These are phyloP conservation scores for Nothocercus nigrocapillus DNA, from an alignment of 2,113 vertebrate genomes.

Conservation along the genomic window DNA sequence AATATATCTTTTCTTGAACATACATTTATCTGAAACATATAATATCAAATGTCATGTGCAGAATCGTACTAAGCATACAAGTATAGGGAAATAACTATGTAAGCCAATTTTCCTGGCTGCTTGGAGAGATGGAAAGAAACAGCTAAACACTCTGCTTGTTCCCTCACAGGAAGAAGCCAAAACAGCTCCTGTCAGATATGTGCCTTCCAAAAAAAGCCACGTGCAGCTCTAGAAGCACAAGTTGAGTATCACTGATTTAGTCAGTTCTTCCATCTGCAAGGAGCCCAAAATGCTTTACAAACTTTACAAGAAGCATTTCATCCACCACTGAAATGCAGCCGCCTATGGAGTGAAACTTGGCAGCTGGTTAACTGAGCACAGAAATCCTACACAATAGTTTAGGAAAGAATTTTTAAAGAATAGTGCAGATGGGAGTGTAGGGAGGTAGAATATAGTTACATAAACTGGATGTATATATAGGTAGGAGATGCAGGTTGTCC, in stretches of 20 bases:
- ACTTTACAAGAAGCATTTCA: conserved; percentile 61
- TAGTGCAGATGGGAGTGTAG: conserved; percentile 61
- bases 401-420: conserved; percentile 60
- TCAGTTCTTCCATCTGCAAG: conserved; percentile 69
- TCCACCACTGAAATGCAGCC: conserved; percentile 51
- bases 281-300: conserved; percentile 59
- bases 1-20: background rate
- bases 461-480: conserved; percentile 2
- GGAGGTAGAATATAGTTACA: conserved; percentile 44
- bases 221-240: conserved; percentile 52
- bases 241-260: conserved; percentile 62
- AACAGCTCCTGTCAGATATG: conserved; percentile 58
- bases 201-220: conserved; percentile 69
- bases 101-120: conserved; percentile 64
- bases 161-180: conserved; percentile 66
- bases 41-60: conserved; percentile 38
- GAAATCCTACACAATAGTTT: conserved; percentile 68
- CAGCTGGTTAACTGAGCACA: conserved; percentile 60
- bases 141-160: conserved; percentile 67
- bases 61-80: background rate
- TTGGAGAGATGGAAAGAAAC: conserved; percentile 55
- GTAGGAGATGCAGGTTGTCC: conserved; percentile 37
- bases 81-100: conserved; percentile 31
- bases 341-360: conserved; percentile 53
- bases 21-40: background rate